Conservation (phyloP, 2,797 vertebrate species). For the Acestrorhynchus altus region DNA sequence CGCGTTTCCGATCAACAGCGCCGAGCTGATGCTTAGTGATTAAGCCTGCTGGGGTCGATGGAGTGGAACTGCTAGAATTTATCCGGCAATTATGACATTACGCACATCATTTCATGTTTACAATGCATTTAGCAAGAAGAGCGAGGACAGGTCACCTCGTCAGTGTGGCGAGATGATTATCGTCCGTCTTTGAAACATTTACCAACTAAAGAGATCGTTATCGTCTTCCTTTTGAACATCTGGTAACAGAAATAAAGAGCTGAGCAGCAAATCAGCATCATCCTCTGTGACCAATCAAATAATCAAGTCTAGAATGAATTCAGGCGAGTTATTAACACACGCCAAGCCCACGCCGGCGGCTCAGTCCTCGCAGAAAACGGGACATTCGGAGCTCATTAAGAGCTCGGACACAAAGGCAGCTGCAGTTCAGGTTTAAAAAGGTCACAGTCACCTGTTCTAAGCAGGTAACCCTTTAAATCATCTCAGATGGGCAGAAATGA, state of each 20-base stretch:
- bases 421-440: conserved; percentile 33
- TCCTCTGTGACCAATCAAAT: conserved; percentile 22
- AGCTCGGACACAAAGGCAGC: neutral
- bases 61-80: conserved; percentile 65
- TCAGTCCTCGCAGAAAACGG: neutral
- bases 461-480: conserved; percentile 26
- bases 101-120: conserved; percentile 55
- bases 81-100: conserved; percentile 60
- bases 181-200: conserved; percentile 28
- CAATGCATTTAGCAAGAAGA: conserved; percentile 41
- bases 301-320: conserved; percentile 28
- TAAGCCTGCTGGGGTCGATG: conserved; percentile 45
- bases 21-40: conserved; percentile 52
- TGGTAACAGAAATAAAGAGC: neutral
- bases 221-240: conserved; percentile 29
- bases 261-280: conserved; percentile 29
- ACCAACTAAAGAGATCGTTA: conserved; percentile 32
- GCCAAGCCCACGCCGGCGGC: neutral
- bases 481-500: conserved; percentile 12
- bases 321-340: conserved; percentile 7
- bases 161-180: conserved; percentile 30
- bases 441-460: conserved; percentile 32
- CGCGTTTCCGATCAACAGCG: conserved; percentile 47
- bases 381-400: conserved; percentile 38
- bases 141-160: conserved; percentile 23